A percentile compares a stretch with the other conserved stretches of the same genome.
Conservation (phyloP, 2,113 vertebrate genomes). For the Baryphthengus martii region DNA sequence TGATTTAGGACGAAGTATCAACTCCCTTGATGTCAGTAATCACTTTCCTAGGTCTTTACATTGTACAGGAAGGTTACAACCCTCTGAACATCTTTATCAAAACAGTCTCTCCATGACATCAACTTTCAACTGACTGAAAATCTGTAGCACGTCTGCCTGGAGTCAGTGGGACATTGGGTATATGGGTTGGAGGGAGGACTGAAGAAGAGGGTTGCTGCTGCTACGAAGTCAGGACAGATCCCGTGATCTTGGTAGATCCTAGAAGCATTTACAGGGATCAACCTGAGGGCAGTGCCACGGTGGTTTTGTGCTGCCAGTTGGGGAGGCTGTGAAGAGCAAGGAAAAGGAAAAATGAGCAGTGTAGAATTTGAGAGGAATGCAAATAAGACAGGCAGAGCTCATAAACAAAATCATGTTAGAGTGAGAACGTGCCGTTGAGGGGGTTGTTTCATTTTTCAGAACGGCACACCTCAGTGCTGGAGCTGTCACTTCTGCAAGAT, state of each 20-base stretch:
- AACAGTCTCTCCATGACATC: not conserved
- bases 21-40: not conserved
- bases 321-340: not conserved
- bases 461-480: not conserved
- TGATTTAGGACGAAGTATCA: not conserved
- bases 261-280: not conserved
- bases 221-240: not conserved
- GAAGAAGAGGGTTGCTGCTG: not conserved
- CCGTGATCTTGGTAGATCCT: not conserved
- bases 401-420: not conserved
- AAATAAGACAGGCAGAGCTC: not conserved
- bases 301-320: not conserved
- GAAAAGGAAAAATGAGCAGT: not conserved
- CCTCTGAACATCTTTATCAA: not conserved
- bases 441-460: not conserved
- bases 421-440: not conserved
- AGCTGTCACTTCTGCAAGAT: not conserved
- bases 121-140: not conserved
- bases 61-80: not conserved
- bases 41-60: rapidly evolving
- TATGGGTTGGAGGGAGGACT: not conserved
- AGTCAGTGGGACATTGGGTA: not conserved
- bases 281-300: not conserved
- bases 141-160: not conserved
- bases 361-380: not conserved